A percentile compares a stretch with the other conserved stretches of the same genome.
phyloP scores from a whole-genome alignment of 2,797 vertebrate species.

The Microctenopoma lineatum region DNA sequence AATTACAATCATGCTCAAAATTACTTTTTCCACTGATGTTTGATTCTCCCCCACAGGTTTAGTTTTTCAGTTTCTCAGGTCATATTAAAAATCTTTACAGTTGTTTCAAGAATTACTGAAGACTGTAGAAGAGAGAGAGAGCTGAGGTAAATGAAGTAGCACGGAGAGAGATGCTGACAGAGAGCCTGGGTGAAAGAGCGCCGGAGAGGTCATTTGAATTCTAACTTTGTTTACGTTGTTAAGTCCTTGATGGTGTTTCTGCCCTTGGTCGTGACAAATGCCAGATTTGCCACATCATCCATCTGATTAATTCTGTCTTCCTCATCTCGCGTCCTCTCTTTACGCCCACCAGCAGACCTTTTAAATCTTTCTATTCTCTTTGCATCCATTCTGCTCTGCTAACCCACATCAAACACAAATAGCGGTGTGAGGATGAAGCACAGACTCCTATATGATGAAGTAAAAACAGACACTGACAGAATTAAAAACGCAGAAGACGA shows the following conservation, averaged over 20 bases:
- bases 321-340: slow-evolving; percentile 8
- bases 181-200: slow-evolving; percentile 1
- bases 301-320: slow-evolving; percentile 45
- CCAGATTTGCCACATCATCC: slow-evolving; percentile 48
- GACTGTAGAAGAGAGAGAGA: neutral
- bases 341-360: slow-evolving; percentile 6
- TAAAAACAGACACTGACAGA: too few species aligned
- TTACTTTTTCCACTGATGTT: neutral
- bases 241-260: slow-evolving; percentile 47
- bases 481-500: neutral
- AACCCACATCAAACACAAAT: neutral
- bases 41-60: too few species aligned
- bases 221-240: slow-evolving; percentile 63
- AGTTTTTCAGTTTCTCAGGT: too few species aligned
- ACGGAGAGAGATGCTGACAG: neutral
- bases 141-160: neutral
- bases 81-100: too few species aligned
- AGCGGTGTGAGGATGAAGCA: neutral
- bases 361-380: slow-evolving; percentile 2
- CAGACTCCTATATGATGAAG: neutral
- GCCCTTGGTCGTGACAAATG: slow-evolving; percentile 61
- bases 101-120: too few species aligned
- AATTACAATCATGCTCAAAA: neutral
- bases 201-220: slow-evolving; percentile 49
- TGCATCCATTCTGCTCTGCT: neutral